phyloP scores from a whole-genome alignment of 2,888 invertebrate genomes.

The Ormia ochracea region DNA sequence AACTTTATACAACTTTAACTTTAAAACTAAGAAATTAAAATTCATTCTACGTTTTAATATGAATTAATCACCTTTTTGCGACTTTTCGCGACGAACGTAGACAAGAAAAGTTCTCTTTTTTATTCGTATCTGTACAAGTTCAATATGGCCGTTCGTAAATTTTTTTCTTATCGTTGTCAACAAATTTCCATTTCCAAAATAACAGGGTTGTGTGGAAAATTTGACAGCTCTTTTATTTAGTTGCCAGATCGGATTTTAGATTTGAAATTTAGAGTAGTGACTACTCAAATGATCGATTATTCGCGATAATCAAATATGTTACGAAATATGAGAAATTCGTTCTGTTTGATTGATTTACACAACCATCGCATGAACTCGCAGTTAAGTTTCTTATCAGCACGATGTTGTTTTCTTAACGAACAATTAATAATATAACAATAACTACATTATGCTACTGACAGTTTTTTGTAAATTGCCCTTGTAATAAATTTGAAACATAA shows the following conservation, averaged over 20 bases:
- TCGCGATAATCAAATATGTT: too few relatives aligned
- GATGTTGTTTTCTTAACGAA: too few relatives aligned
- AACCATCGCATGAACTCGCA: too few relatives aligned
- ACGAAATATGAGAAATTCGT: too few relatives aligned
- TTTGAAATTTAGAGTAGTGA: too few relatives aligned
- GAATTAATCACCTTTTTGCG: conserved; percentile 66
- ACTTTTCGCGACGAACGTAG: conserved; percentile 63
- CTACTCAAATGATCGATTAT: too few relatives aligned
- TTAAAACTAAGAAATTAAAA: conserved; percentile 56
- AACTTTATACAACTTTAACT: conserved; percentile 16
- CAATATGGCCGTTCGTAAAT: conserved; percentile 63
- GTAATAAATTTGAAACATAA: too few relatives aligned
- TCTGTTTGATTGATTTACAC: too few relatives aligned
- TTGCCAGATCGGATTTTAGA: conserved; percentile 13
- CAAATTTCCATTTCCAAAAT: conserved; percentile 1
- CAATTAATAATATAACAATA: too few relatives aligned
- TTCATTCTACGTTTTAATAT: conserved; percentile 56
- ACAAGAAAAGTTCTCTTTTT: conserved; percentile 62
- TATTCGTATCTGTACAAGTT: conserved; percentile 56
- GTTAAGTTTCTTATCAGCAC: too few relatives aligned
- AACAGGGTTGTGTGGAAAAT: conserved; percentile 50
- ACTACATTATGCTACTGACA: too few relatives aligned
- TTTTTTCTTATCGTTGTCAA: conserved; percentile 48
- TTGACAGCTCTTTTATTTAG: background rate
- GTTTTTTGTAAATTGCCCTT: too few relatives aligned